Conservation (phyloP, 2,888 invertebrate genomes). For the Spodoptera littoralis region DNA sequence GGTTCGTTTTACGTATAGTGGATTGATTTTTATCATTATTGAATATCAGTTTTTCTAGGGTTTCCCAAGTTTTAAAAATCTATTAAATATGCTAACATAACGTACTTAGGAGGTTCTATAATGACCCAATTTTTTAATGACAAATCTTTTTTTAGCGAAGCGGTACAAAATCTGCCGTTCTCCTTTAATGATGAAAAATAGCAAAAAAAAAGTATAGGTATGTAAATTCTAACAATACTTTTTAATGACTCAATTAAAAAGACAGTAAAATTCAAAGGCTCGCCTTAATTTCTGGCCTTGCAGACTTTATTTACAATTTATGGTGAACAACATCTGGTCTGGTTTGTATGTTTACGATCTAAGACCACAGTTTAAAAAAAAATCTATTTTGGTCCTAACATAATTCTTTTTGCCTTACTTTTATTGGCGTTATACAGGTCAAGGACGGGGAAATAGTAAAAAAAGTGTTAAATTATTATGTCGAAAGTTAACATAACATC, state of each 20-base stretch:
- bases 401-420: not conserved
- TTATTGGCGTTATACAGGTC: constrained; percentile 1
- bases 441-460: constrained; percentile 2
- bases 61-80: no score
- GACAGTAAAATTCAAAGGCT: constrained; percentile 12
- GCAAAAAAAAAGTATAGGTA: constrained; percentile 5
- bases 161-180: no score
- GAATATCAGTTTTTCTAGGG: no score
- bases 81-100: no score
- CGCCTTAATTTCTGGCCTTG: constrained; percentile 6
- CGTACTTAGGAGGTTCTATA: no score
- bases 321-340: constrained; percentile 29
- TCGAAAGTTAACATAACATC: no score
- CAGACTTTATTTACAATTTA: constrained; percentile 29
- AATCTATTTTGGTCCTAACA: constrained; percentile 1
- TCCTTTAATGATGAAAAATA: constrained; percentile 1
- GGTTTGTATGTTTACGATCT: not conserved
- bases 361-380: not conserved
- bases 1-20: no score
- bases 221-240: constrained; percentile 16
- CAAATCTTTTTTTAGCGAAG: no score
- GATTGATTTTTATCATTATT: no score
- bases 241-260: constrained; percentile 16
- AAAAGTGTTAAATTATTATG: no score
- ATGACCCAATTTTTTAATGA: no score